Percentiles rank a stretch among this genome's conserved stretches.
These are phyloP conservation scores for Electrona antarctica DNA, from an alignment of 2,113 vertebrate species.

Conservation along the genomic window DNA sequence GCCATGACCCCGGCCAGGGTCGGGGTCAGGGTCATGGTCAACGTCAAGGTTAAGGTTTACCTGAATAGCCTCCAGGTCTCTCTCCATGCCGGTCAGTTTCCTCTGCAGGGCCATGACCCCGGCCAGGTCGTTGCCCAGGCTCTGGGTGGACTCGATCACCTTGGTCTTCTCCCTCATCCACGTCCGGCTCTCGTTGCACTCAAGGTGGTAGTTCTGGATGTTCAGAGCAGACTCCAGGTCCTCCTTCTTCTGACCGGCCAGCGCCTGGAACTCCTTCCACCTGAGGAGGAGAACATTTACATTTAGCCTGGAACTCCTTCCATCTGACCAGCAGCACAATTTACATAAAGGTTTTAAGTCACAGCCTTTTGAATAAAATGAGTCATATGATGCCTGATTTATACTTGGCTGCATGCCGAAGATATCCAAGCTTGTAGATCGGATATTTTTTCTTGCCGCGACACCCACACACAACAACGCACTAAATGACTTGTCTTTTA, in stretches of 20 bases:
- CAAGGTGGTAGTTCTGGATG: conserved; percentile 94
- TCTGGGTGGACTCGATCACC: conserved; percentile 92
- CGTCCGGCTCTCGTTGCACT: conserved; percentile 91
- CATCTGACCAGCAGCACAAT: no score
- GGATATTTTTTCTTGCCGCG: no score
- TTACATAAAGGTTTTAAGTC: no score
- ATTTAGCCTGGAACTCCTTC: no score
- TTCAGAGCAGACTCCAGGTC: conserved; percentile 88
- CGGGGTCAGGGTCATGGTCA: conserved; percentile 88
- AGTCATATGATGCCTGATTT: no score
- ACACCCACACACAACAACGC: no score
- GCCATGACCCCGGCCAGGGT: conserved; percentile 91
- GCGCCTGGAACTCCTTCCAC: conserved; percentile 78
- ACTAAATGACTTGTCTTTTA: no score
- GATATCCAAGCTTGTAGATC: no score
- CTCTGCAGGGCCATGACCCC: conserved; percentile 91
- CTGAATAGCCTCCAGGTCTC: conserved; percentile 92
- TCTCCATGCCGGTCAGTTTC: conserved; percentile 91
- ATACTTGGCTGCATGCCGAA: no score
- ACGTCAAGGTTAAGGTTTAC: conserved; percentile 60
- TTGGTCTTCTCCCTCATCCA: conserved; percentile 98
- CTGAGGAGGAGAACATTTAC: no score
- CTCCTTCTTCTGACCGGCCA: conserved; percentile 87
- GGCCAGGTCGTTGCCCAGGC: conserved; percentile 89
- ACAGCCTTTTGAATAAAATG: no score